Conservation (phyloP, 1,140 invertebrate genomes). For the Sitobion miscanthi region DNA sequence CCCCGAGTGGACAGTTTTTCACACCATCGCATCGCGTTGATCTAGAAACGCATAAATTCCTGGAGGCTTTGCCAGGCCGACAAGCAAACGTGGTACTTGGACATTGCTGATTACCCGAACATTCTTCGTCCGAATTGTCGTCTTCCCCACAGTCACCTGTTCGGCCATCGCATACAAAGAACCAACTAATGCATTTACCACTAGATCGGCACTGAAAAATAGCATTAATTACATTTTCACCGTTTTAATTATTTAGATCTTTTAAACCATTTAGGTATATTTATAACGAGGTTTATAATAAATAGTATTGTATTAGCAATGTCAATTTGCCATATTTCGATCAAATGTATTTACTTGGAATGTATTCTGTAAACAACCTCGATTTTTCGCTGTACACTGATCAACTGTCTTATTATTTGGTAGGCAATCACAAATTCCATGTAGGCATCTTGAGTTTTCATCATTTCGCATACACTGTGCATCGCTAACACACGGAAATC, state of each 20-base stretch:
- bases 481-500: slow-evolving; percentile 75
- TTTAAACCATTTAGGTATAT: not conserved
- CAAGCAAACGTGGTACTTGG: slow-evolving; percentile 73
- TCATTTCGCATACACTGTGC: slow-evolving; percentile 81
- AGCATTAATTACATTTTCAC: not conserved
- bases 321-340: not conserved
- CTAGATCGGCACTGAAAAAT: slow-evolving; percentile 70
- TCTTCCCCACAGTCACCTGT: slow-evolving; percentile 72
- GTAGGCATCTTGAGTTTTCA: slow-evolving; percentile 76
- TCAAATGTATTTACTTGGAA: slow-evolving; percentile 72
- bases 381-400: slow-evolving; percentile 72
- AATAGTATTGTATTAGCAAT: not conserved
- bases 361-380: slow-evolving; percentile 81
- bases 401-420: slow-evolving; percentile 64
- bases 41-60: slow-evolving; percentile 73
- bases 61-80: slow-evolving; percentile 64
- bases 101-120: slow-evolving; percentile 62
- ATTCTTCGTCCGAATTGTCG: slow-evolving; percentile 85
- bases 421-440: slow-evolving; percentile 80
- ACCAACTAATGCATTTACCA: slow-evolving; percentile 86
- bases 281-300: not conserved
- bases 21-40: slow-evolving; percentile 79
- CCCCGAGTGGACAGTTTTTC: slow-evolving; percentile 77
- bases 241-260: not conserved
- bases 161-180: slow-evolving; percentile 92